A percentile compares a stretch with the other conserved stretches of the same genome.
These are phyloP conservation scores for Zelostemma sp. DNA, from an alignment of 1,140 invertebrate genomes.

Conservation along the genomic window DNA sequence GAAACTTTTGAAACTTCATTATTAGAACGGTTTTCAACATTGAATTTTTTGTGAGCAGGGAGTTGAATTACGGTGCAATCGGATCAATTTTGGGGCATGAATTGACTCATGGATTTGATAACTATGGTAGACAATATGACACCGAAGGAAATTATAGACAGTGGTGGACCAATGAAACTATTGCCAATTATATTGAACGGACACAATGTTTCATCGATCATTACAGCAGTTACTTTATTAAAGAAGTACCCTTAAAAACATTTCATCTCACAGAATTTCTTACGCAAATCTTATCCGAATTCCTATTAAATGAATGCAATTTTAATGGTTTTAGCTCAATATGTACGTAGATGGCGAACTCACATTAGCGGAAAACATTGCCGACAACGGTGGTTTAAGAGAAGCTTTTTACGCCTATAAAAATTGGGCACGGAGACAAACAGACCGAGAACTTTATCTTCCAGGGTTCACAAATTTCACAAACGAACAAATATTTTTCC, in stretches of 20 bases:
- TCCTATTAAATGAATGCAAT: no score
- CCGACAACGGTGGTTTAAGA: slow-evolving; percentile 89
- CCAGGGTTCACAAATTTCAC: slow-evolving; percentile 84
- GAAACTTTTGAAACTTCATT: slow-evolving; percentile 8
- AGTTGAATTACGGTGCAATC: slow-evolving; percentile 88
- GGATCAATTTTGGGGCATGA: slow-evolving; percentile 88
- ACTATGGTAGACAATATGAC: slow-evolving; percentile 81
- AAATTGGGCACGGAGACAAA: slow-evolving; percentile 71
- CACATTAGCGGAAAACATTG: slow-evolving; percentile 90
- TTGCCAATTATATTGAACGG: slow-evolving; percentile 77
- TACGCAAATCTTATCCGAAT: no score
- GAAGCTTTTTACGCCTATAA: slow-evolving; percentile 83
- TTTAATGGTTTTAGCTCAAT: slow-evolving; percentile 54
- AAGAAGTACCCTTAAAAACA: slow-evolving; percentile 49
- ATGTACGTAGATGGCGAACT: slow-evolving; percentile 81
- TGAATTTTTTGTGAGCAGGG: slow-evolving; percentile 67
- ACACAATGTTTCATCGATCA: slow-evolving; percentile 92
- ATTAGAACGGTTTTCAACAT: no score
- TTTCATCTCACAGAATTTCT: no score
- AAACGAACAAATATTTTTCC: slow-evolving; percentile 90
- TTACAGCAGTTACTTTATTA: slow-evolving; percentile 83
- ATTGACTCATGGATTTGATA: slow-evolving; percentile 89
- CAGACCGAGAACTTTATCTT: slow-evolving; percentile 75
- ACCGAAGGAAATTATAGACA: slow-evolving; percentile 80
- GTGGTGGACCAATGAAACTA: slow-evolving; percentile 90